Evolutionary conservation across 2,888 invertebrate genomes (phyloP), one percentile per base, ranked within the genome.

Genomic region (Chymomyza procnemis): DNA sequence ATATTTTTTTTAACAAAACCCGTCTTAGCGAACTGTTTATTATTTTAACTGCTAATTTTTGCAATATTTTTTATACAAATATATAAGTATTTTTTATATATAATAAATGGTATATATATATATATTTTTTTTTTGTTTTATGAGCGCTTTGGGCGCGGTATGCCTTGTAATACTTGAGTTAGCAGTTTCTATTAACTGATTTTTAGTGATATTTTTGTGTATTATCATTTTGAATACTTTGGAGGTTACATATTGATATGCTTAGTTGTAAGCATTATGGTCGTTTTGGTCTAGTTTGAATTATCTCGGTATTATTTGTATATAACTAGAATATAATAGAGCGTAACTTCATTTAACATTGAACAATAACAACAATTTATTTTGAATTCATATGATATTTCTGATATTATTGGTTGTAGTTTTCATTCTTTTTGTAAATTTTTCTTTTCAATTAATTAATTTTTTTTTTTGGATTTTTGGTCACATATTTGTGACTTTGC

Each of bases 331-430:
- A n/a, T n/a, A 4, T 57, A 62, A 56, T 63, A 65, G 34, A 66
- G 59, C 57, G 61, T 56, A 69, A 73, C 61, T 70, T 69, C 69
- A 54, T 61, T 63, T 66, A 78, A 74, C 66, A 75, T 71, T 77
- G 66, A 78, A 71, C 76, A 76, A 70, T 66, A 69, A 60, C 75
- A 79, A 82, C 78, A 76, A 73, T 64, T 75, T 74, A 63, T 65
- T 76, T 69, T 59, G 69, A 63, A 57, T 84, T 86, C 90, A 90
- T 90, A 91, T 91, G 90, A 90, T 91, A 88, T 89, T 89, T 72
- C 74, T 89, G 90, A 91, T 91, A 91, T 90, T 90, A 81, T 90
- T 91, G 90, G 90, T 90, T 91, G 90, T 74, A 56, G 18, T 67
- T 67, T 68, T 64, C 61, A n/a, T 73, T 68, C 66, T 72, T 61